Base-by-base conservation (phyloP, 2,888 invertebrate species). In the Sarcophaga carnaria region DNA sequence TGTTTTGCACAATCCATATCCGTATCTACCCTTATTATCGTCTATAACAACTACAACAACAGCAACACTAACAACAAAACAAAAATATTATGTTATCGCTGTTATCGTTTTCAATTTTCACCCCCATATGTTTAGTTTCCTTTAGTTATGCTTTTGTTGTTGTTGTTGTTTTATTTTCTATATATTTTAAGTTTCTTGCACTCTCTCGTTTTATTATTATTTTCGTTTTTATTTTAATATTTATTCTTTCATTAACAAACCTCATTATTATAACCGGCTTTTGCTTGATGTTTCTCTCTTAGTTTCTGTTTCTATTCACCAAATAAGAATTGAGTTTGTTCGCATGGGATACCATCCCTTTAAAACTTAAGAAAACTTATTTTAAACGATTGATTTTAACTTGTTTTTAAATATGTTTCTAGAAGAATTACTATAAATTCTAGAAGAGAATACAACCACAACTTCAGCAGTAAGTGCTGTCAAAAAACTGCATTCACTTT, bases 11-110 rank as follows among this genome's bases (percentile, higher is more conserved):
- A 62, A 49, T 60, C 64, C 80, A 76, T 80, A 80, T 76, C 71
- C 71, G 37, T 37, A 86, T 76, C 87, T 79, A 87, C 87, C 87
- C 87, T 84, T 87, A 84, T 87, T 83, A 83, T 83, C 62, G 54
- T 25, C 70, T 71, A 49, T n/a, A 63, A 49, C 37, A 75, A 82
- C 66, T 69, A 47, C 37, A 64, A 69, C 64, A 66, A 66, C 20
- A 20, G 27, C 12, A 37, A 10, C 37, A 37, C 37, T 37, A 10
- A 37, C 8, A 37, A 37, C 45, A 63, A 12, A 81, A 47, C 25
- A 37, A 54, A 59, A 37, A 69, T 45, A 11, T n/a, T 59, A 59
- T 59, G 59, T 49, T 17, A 76, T 76, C 62, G 47, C 72, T 83
- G 64, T 87, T 83, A 77, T 81, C 82, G 83, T 37, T 71, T 70